Percentiles rank a stretch among this genome's conserved stretches.
These are phyloP conservation scores for Acanthis flammea DNA, from an alignment of 2,797 vertebrate species.

Conservation along the genomic window DNA sequence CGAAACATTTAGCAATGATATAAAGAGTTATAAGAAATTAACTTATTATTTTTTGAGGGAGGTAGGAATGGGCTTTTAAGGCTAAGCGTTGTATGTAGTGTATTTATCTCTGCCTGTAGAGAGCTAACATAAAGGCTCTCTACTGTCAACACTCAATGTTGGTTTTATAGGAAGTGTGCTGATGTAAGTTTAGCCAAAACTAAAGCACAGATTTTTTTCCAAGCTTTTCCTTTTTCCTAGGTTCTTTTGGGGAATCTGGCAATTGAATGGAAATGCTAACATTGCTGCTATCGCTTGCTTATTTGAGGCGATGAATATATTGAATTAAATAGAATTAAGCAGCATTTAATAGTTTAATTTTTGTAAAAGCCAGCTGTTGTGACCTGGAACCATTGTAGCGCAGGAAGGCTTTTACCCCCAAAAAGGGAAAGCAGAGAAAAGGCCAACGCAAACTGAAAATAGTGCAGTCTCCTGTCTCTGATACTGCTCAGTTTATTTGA, in stretches of 20 bases:
- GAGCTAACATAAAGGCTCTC: background rate
- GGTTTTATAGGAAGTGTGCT: background rate
- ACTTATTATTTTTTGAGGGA: background rate
- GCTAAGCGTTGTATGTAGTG: background rate
- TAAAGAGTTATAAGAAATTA: background rate
- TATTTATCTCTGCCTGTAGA: background rate
- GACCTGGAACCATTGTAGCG: background rate
- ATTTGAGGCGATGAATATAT: background rate
- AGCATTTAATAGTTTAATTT: background rate
- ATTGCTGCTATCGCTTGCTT: background rate
- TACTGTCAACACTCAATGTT: background rate
- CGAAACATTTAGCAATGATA: background rate
- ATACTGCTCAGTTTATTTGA: background rate
- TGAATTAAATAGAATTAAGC: background rate
- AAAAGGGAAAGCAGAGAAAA: background rate
- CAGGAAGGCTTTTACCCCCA: background rate
- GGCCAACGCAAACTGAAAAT: background rate
- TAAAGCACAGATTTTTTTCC: background rate
- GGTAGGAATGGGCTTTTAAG: background rate
- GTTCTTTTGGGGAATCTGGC: background rate
- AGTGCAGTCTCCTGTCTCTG: background rate
- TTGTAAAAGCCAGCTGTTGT: background rate
- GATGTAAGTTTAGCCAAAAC: background rate
- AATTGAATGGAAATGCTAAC: background rate
- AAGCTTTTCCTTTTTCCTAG: background rate